Percentiles rank a stretch among this genome's conserved stretches.
phyloP scores from a whole-genome alignment of 2,113 vertebrate genomes.

The Cryptomyrus ogoouensis region DNA sequence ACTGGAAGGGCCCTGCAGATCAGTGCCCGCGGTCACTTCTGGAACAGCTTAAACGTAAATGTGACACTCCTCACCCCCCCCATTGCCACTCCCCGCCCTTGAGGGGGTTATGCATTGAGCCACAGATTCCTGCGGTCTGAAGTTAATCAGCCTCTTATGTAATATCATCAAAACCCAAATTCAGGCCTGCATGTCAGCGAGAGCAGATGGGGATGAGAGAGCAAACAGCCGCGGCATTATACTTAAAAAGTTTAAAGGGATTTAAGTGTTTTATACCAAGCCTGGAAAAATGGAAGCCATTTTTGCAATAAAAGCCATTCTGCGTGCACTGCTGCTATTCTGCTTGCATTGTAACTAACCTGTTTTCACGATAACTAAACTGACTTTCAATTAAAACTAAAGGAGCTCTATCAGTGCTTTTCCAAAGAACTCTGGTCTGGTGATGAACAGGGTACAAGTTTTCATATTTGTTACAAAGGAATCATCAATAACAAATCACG shows the following conservation, averaged over 20 bases:
- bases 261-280: neutral
- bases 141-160: constrained; percentile 7
- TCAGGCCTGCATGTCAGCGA: neutral
- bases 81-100: neutral
- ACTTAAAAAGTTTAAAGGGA: constrained; percentile 7
- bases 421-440: neutral
- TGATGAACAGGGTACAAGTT: neutral
- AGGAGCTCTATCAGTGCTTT: neutral
- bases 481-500: neutral
- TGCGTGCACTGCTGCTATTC: neutral
- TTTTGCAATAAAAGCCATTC: neutral
- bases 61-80: neutral
- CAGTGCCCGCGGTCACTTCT: neutral
- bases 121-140: neutral
- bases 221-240: neutral
- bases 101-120: neutral
- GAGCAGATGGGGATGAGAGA: neutral
- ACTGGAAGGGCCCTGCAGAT: neutral
- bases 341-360: neutral
- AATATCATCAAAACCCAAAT: neutral
- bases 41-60: neutral
- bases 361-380: neutral
- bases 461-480: neutral
- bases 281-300: neutral
- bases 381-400: neutral